phyloP scores from a whole-genome alignment of 2,888 invertebrate genomes.

The Lithosia quadra region DNA sequence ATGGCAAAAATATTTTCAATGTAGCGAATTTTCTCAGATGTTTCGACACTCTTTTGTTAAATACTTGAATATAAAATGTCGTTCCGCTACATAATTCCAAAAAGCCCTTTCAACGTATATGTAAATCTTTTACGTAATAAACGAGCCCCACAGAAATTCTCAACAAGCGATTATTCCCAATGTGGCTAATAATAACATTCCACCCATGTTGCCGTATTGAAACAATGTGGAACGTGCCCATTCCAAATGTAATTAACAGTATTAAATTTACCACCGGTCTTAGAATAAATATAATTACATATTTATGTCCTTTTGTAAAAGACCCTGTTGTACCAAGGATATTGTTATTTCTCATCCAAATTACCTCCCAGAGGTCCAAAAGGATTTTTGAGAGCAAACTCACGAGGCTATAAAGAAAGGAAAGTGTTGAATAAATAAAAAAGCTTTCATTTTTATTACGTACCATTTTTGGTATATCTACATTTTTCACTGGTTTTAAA shows the following conservation, averaged over 20 bases:
- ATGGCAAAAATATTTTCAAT: not conserved
- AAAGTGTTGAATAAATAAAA: slow-evolving; percentile 54
- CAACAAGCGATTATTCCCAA: slow-evolving; percentile 17
- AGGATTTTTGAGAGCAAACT: slow-evolving; percentile 52
- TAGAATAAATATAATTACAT: slow-evolving; percentile 49
- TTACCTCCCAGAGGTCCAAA: slow-evolving; percentile 54
- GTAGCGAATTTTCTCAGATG: not conserved
- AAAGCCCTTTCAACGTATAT: slow-evolving; percentile 21
- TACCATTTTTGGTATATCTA: slow-evolving; percentile 44
- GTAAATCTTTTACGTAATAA: slow-evolving; percentile 32
- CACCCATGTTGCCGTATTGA: slow-evolving; percentile 26
- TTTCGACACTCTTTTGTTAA: not conserved
- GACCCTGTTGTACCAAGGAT: slow-evolving; percentile 33
- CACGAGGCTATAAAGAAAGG: slow-evolving; percentile 47
- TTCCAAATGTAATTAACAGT: slow-evolving; percentile 46
- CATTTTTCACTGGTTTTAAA: slow-evolving; percentile 40
- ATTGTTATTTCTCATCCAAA: slow-evolving; percentile 53
- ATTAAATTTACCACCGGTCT: slow-evolving; percentile 47
- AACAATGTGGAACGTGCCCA: slow-evolving; percentile 29
- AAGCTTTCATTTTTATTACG: slow-evolving; percentile 53
- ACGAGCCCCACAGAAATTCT: slow-evolving; percentile 12
- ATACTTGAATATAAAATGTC: not conserved
- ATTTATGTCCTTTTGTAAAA: slow-evolving; percentile 44
- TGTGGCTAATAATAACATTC: slow-evolving; percentile 41
- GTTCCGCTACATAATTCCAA: not conserved